phyloP scores from a whole-genome alignment of 2,113 vertebrate species.

The Grus americana region DNA sequence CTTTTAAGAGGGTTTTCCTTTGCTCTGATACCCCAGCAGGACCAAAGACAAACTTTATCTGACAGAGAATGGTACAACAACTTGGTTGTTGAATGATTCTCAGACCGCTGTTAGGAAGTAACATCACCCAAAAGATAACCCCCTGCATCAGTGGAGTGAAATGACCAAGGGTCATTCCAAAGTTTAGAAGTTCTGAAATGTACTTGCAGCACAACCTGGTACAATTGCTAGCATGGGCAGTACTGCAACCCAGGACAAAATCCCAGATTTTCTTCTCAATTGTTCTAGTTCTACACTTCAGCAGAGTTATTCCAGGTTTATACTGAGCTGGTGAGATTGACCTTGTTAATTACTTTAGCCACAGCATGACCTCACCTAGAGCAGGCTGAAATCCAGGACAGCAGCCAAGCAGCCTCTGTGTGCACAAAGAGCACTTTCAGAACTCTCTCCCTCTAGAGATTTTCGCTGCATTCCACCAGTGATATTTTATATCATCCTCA shows the following conservation, averaged over 20 bases:
- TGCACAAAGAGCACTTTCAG: slow-evolving; percentile 15
- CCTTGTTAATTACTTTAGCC: slow-evolving; percentile 28
- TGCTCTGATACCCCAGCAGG: rapidly evolving
- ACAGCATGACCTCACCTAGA: slow-evolving; percentile 12
- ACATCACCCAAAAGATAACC: not conserved
- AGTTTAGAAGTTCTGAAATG: not conserved
- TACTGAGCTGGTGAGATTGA: slow-evolving; percentile 7
- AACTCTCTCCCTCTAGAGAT: not conserved
- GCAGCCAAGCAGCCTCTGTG: not conserved
- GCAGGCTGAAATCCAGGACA: slow-evolving; percentile 7
- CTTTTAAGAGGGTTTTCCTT: not conserved
- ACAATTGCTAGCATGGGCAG: not conserved
- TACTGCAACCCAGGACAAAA: not conserved
- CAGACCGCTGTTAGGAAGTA: not conserved
- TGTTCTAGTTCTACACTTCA: not conserved
- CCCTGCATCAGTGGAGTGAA: not conserved
- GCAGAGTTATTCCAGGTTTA: not conserved
- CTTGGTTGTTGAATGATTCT: not conserved
- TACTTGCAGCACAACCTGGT: not conserved
- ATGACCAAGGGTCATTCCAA: not conserved
- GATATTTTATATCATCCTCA: not conserved
- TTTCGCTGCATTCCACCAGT: not conserved
- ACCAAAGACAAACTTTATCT: not conserved
- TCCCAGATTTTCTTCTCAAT: not conserved
- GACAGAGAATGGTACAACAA: not conserved